Percentiles rank a stretch among this genome's conserved stretches.
Conservation (phyloP, 2,888 invertebrate species). For the Iphiclides podalirius region DNA sequence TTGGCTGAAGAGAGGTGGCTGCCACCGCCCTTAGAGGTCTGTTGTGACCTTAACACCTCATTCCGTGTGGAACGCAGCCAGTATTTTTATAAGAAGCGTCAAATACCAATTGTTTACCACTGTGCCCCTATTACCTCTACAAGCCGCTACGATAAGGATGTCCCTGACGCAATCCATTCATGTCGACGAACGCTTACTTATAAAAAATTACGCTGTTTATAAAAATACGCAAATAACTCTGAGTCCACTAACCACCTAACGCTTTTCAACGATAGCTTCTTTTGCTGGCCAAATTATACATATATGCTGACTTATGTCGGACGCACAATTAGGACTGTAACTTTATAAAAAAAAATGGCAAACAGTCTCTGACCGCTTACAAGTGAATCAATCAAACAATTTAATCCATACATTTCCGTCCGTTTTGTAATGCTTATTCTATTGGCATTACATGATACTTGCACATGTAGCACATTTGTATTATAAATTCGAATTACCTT, state of each 20-base stretch:
- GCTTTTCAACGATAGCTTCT: neutral
- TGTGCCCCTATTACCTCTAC: slow-evolving; percentile 13
- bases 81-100: slow-evolving; percentile 29
- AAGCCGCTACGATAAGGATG: slow-evolving; percentile 12
- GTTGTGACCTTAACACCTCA: neutral
- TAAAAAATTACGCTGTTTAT: slow-evolving; percentile 21
- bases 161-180: slow-evolving; percentile 14
- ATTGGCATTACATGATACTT: slow-evolving; percentile 23
- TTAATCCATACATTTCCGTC: slow-evolving; percentile 36
- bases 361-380: slow-evolving; percentile 17
- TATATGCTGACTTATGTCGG: slow-evolving; percentile 24
- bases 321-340: slow-evolving; percentile 25
- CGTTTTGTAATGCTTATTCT: slow-evolving; percentile 31
- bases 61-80: slow-evolving; percentile 14
- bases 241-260: slow-evolving; percentile 19
- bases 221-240: slow-evolving; percentile 23
- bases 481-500: slow-evolving; percentile 18
- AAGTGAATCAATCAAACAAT: slow-evolving; percentile 16
- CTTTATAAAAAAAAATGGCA: neutral
- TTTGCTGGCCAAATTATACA: slow-evolving; percentile 16
- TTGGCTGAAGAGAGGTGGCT: too few species aligned
- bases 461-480: slow-evolving; percentile 21
- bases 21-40: slow-evolving; percentile 3
- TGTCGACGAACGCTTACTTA: slow-evolving; percentile 15
- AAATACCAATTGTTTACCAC: slow-evolving; percentile 19